Conservation (phyloP, 2,888 invertebrate species). For the Bruchidius siliquastri region DNA sequence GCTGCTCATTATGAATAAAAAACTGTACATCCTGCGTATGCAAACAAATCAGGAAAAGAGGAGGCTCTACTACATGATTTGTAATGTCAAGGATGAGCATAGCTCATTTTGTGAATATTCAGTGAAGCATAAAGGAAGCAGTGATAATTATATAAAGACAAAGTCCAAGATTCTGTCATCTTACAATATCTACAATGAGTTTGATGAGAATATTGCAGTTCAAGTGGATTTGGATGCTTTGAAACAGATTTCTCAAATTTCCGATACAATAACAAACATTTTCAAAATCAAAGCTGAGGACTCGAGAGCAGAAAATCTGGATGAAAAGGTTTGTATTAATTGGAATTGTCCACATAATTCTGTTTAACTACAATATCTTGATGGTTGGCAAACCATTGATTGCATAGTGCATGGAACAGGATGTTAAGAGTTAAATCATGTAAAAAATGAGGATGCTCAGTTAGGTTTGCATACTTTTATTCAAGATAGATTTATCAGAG, state of each 20-base stretch:
- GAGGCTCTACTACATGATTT: slow-evolving; percentile 33
- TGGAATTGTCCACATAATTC: too few relatives aligned
- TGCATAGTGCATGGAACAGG: too few relatives aligned
- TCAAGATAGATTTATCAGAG: too few relatives aligned
- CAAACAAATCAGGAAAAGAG: slow-evolving; percentile 25
- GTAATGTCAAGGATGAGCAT: slow-evolving; percentile 31
- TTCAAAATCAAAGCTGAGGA: slow-evolving; percentile 28
- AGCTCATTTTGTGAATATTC: slow-evolving; percentile 29
- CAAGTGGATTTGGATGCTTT: slow-evolving; percentile 32
- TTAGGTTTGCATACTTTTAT: too few relatives aligned
- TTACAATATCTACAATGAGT: slow-evolving; percentile 21
- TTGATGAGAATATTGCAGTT: slow-evolving; percentile 26
- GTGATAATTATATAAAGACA: slow-evolving; percentile 34
- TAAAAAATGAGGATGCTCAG: too few relatives aligned
- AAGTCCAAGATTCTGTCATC: slow-evolving; percentile 30
- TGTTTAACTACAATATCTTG: too few relatives aligned
- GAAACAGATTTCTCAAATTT: slow-evolving; percentile 30
- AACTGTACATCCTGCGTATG: slow-evolving; percentile 32
- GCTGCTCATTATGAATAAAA: slow-evolving; percentile 30
- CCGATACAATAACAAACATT: slow-evolving; percentile 26
- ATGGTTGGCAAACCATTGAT: too few relatives aligned
- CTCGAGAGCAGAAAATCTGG: slow-evolving; percentile 22
- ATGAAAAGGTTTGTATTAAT: slow-evolving; percentile 24
- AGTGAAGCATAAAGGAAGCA: slow-evolving; percentile 35
- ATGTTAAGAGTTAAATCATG: too few relatives aligned